These are phyloP conservation scores for Rotaria magnacalcarata DNA, from an alignment of 2,888 invertebrate genomes.

Conservation along the genomic window DNA sequence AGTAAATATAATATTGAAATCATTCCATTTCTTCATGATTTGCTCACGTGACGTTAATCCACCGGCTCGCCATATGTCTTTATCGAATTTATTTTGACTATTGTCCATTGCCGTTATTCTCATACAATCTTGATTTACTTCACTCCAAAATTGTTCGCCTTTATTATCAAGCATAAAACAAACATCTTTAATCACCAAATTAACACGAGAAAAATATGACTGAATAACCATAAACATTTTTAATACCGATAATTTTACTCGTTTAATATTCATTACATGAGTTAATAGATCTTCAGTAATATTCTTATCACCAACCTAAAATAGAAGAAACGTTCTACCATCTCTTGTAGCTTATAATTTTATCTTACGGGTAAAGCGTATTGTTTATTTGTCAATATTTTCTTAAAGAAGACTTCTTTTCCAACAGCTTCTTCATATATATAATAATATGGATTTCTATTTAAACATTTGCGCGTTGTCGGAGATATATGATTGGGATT, in stretches of 20 bases:
- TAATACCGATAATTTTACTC: neutral
- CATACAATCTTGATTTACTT: constrained; percentile 18
- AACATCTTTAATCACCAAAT: neutral
- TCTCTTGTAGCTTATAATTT: neutral
- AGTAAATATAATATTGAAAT: neutral
- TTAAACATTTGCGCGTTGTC: neutral
- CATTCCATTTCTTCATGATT: neutral
- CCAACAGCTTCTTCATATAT: neutral
- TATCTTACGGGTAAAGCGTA: neutral
- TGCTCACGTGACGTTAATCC: neutral
- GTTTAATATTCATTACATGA: neutral
- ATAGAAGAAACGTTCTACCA: neutral
- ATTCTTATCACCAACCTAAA: neutral
- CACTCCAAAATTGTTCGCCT: constrained; percentile 12
- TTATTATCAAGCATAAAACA: constrained; percentile 6
- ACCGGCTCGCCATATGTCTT: neutral
- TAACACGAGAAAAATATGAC: neutral
- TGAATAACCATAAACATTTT: constrained; percentile 28
- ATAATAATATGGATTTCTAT: constrained; percentile 15
- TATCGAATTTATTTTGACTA: constrained; percentile 9
- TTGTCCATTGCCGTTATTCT: neutral
- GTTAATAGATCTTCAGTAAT: neutral
- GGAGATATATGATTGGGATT: constrained; percentile 28
- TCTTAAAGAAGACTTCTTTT: neutral
- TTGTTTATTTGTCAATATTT: neutral